Evolutionary conservation across 92 coral and sea anemone genomes (phyloP), one percentile per base, ranked within the genome.

Genomic region (Parazoanthus atlanticus): DNA sequence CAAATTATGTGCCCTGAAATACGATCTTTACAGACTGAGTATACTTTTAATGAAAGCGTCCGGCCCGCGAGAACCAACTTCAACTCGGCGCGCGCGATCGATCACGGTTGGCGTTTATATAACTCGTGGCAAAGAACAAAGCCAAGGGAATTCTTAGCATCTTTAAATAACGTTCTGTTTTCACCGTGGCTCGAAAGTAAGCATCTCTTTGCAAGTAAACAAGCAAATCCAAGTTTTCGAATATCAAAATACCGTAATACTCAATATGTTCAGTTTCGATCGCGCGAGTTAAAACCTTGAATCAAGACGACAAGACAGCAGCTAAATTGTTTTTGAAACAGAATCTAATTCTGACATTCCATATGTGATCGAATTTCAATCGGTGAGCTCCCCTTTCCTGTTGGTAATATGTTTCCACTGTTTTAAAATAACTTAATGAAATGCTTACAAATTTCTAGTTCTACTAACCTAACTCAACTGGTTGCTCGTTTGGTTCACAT

Each of bases 401-500:
- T 9, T 49, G 5, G 56, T 49, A 49, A 49, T 36, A 36, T 5
- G n/a, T n/a, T n/a, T n/a, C n/a, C n/a, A n/a, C n/a, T n/a, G n/a
- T n/a, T n/a, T n/a, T n/a, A n/a, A 2, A 36, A 36, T 36, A 36
- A 36, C 38, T 43, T 15, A 69, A 52, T 52, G 21, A 1, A 52
- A 15, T 52, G 58, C 21, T 12, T 52, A 52, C 58, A 52, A 52
- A 52, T 13, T 52, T 52, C 38, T 36, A 36, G 26, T 16, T 36
- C 6, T n/a, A 69, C 87, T 25, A 40, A 91, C 93, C 93, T 65
- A 74, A 67, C 46, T 64, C 56, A 76, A 90, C 98, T 5, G 89
- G 89, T 72, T 93, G 96, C 17, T 76, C 90, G 75, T 78, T 90
- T 79, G 85, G 61, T 9, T 84, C 87, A 70, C 36, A 84, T 81